Evolutionary conservation across 1,140 invertebrate species (phyloP).

Genomic region (Asbolus verrucosus): DNA sequence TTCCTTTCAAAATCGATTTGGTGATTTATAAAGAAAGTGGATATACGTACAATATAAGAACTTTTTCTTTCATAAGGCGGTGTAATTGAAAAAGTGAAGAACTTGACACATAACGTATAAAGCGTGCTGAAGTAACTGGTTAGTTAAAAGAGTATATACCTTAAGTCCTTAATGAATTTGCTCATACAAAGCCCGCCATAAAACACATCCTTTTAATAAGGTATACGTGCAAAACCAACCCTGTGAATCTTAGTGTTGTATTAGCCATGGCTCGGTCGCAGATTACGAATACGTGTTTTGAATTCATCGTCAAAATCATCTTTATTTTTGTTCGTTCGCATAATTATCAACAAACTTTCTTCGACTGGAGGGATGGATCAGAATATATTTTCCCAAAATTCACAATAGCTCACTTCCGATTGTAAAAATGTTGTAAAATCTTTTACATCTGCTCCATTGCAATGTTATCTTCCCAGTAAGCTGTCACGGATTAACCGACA

Average conservation of each 20-base stretch:
- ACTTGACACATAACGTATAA: conserved; percentile 27
- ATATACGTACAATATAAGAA: conserved; percentile 10
- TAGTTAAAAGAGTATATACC: conserved; percentile 39
- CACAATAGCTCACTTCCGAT: conserved; percentile 23
- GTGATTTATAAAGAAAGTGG: conserved; percentile 23
- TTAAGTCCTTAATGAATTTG: conserved; percentile 33
- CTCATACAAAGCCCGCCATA: conserved; percentile 27
- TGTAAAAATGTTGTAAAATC: conserved; percentile 26
- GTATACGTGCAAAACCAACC: conserved; percentile 39
- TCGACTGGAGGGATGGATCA: neutral
- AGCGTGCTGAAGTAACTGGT: conserved; percentile 24
- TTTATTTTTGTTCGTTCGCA: conserved; percentile 3
- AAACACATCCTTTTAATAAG: conserved; percentile 41
- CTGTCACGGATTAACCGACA: conserved; percentile 40
- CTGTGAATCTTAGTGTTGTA: conserved; percentile 28
- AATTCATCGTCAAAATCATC: conserved; percentile 13
- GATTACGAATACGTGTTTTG: conserved; percentile 35
- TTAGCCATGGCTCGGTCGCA: conserved; percentile 34
- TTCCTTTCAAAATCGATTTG: conserved; percentile 24
- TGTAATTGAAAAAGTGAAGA: conserved; percentile 27
- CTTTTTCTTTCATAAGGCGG: conserved; percentile 15
- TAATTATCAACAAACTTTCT: conserved; percentile 7
- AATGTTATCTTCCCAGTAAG: conserved; percentile 44
- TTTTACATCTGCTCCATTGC: conserved; percentile 18
- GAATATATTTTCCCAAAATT: neutral